phyloP scores from a whole-genome alignment of 1,140 invertebrate species.

The Drosophila pseudoobscura region DNA sequence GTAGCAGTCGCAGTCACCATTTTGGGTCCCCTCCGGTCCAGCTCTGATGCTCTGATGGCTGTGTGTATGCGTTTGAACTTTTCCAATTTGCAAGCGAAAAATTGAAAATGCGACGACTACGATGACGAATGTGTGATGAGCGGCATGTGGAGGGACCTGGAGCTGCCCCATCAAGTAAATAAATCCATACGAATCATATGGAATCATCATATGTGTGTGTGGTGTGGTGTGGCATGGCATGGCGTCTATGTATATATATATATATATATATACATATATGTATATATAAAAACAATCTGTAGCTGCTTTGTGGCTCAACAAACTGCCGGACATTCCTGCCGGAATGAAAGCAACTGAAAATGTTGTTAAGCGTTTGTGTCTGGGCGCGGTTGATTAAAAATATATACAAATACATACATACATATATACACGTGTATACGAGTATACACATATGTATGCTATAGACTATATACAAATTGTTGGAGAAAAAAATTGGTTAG shows the following conservation, averaged over 20 bases:
- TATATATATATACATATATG: neutral
- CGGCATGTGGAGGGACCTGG: slow-evolving; percentile 5
- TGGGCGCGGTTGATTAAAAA: slow-evolving; percentile 80
- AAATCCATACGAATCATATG: slow-evolving; percentile 65
- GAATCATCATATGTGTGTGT: neutral
- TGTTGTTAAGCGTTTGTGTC: slow-evolving; percentile 66
- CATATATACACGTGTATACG: slow-evolving; percentile 8
- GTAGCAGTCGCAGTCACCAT: slow-evolving; percentile 35
- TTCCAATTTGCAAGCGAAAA: slow-evolving; percentile 81
- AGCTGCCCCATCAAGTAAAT: slow-evolving; percentile 60
- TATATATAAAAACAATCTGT: slow-evolving; percentile 71
- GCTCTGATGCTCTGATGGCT: slow-evolving; percentile 2
- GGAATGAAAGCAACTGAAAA: slow-evolving; percentile 61
- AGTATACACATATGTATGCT: neutral
- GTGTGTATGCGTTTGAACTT: slow-evolving; percentile 72
- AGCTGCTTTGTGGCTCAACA: slow-evolving; percentile 69
- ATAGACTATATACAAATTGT: slow-evolving; percentile 34
- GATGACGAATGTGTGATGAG: slow-evolving; percentile 52
- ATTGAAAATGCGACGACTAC: slow-evolving; percentile 70
- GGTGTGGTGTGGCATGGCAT: neutral
- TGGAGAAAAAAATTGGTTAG: slow-evolving; percentile 55
- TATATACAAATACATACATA: slow-evolving; percentile 35
- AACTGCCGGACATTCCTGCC: slow-evolving; percentile 58
- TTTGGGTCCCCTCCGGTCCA: slow-evolving; percentile 34
- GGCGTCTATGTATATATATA: neutral